Evolutionary conservation across 2,113 vertebrate species (phyloP).

Genomic region (Garra rufa): DNA sequence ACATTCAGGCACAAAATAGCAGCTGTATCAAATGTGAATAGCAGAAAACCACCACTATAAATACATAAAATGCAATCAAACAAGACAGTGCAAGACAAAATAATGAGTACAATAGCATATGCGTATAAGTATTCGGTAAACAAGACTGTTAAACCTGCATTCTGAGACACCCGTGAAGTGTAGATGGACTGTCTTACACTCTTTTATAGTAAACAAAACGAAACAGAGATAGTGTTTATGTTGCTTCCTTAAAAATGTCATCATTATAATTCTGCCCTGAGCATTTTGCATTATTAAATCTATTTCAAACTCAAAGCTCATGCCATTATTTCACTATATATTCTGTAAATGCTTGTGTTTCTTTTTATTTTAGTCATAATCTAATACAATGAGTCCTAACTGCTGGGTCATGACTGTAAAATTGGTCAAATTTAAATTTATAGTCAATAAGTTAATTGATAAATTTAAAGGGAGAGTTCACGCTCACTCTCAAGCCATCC

Average conservation of each 20-base stretch:
- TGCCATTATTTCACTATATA: neutral
- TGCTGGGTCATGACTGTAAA: neutral
- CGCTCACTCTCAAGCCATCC: no score
- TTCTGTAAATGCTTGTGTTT: neutral
- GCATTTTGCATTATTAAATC: slow-evolving; percentile 4
- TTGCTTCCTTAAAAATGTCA: neutral
- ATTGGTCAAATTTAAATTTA: neutral
- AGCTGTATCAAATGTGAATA: neutral
- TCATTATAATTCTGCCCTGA: neutral
- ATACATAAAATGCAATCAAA: neutral
- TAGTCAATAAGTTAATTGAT: neutral
- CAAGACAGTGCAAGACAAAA: neutral
- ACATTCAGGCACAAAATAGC: neutral
- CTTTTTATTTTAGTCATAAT: neutral
- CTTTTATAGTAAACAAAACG: neutral
- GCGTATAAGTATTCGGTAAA: neutral
- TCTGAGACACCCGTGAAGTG: neutral
- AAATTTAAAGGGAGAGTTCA: neutral
- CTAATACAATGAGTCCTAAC: neutral
- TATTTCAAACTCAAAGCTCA: neutral
- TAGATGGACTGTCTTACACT: neutral
- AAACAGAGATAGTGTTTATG: neutral
- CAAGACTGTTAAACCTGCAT: neutral
- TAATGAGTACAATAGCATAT: neutral
- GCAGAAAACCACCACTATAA: slow-evolving; percentile 11